These are phyloP conservation scores for Myathropa florea DNA, from an alignment of 2,888 invertebrate genomes.

Conservation along the genomic window DNA sequence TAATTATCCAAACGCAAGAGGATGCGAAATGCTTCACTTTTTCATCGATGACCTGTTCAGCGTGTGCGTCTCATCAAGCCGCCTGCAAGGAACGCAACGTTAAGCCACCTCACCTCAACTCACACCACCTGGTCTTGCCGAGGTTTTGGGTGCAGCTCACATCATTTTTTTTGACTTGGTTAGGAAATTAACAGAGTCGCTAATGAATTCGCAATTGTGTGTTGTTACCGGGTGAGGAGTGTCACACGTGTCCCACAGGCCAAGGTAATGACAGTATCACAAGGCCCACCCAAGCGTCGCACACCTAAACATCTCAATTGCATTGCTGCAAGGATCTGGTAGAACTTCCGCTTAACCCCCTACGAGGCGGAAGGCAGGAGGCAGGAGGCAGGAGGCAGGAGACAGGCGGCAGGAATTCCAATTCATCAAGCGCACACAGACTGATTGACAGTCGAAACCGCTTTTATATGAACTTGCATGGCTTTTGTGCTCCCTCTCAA, in stretches of 20 bases:
- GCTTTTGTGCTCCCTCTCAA: conserved; percentile 18
- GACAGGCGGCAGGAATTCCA: too few relatives aligned
- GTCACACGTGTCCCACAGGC: neutral
- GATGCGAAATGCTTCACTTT: neutral
- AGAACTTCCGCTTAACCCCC: conserved; percentile 28
- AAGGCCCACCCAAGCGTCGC: neutral
- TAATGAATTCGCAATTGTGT: conserved; percentile 63
- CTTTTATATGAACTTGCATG: neutral
- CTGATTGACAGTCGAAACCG: neutral
- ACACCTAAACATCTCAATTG: conserved; percentile 52
- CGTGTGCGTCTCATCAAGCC: too few relatives aligned
- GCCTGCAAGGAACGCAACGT: too few relatives aligned
- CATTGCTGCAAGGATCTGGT: conserved; percentile 53
- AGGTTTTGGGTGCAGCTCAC: neutral
- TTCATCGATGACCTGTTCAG: neutral
- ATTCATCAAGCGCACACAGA: conserved; percentile 6
- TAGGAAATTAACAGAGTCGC: conserved; percentile 46
- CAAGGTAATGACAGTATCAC: neutral
- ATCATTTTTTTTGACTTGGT: conserved; percentile 28
- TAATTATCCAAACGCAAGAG: conserved; percentile 12
- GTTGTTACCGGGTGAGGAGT: neutral
- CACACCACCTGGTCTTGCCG: neutral
- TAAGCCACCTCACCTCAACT: too few relatives aligned
- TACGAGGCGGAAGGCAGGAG: too few relatives aligned
- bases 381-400: too few relatives aligned